Conservation (phyloP, 2,113 vertebrate genomes). For the Scytalopus superciliaris region DNA sequence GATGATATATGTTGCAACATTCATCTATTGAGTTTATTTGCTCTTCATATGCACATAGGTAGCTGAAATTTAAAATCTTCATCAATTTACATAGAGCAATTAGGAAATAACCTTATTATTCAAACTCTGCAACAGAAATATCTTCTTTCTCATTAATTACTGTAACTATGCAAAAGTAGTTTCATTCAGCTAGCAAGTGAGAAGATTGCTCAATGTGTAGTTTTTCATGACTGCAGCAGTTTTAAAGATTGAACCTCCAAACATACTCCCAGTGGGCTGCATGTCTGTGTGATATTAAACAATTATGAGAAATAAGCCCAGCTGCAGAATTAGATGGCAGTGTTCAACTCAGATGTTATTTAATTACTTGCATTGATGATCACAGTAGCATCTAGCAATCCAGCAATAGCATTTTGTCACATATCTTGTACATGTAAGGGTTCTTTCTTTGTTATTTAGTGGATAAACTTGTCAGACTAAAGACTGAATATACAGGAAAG, state of each 20-base stretch:
- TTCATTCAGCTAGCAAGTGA: background rate
- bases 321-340: background rate
- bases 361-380: background rate
- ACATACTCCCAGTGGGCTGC: background rate
- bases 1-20: background rate
- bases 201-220: background rate
- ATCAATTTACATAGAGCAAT: background rate
- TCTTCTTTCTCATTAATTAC: background rate
- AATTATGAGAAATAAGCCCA: background rate
- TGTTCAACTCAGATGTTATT: background rate
- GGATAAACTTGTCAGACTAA: background rate
- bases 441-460: background rate
- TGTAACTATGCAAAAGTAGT: background rate
- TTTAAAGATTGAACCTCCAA: constrained; percentile 5
- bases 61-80: background rate
- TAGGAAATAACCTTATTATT: constrained; percentile 11
- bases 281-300: background rate
- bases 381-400: background rate
- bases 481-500: background rate
- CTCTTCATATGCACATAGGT: background rate
- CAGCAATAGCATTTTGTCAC: background rate
- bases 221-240: background rate
- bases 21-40: background rate
- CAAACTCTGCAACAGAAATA: background rate
- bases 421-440: background rate